Conservation (phyloP, 2,888 invertebrate genomes). For the Synanthedon andrenaeformis region DNA sequence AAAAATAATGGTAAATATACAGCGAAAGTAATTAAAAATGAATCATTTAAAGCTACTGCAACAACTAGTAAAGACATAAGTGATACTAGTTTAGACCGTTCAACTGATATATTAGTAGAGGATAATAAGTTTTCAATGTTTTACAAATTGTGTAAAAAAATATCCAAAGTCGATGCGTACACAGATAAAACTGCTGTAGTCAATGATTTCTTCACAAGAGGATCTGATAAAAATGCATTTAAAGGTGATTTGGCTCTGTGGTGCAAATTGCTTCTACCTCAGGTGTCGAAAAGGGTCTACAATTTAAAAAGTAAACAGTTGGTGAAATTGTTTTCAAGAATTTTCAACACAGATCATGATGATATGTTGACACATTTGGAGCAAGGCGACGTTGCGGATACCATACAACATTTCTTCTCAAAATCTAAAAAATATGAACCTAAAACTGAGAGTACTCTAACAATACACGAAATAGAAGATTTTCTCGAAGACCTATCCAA, state of each 20-base stretch:
- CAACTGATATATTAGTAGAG: constrained; percentile 28
- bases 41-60: constrained; percentile 15
- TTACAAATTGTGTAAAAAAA: constrained; percentile 79
- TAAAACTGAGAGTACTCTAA: constrained; percentile 75
- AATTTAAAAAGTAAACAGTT: constrained; percentile 94
- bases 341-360: constrained; percentile 79
- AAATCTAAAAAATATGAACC: constrained; percentile 72
- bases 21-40: constrained; percentile 48
- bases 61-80: constrained; percentile 5
- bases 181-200: constrained; percentile 83
- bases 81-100: too few relatives aligned
- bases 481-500: constrained; percentile 80
- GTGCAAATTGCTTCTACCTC: constrained; percentile 87
- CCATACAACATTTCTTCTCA: constrained; percentile 82
- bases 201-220: constrained; percentile 74
- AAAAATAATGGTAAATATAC: constrained; percentile 63
- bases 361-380: constrained; percentile 90
- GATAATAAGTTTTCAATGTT: constrained; percentile 85
- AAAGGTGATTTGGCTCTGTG: constrained; percentile 83
- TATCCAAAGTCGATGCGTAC: constrained; percentile 83
- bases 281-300: constrained; percentile 85
- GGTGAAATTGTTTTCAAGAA: constrained; percentile 86
- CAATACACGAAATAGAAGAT: constrained; percentile 80
- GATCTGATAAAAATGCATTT: constrained; percentile 73
- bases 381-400: constrained; percentile 91